A percentile compares a stretch with the other conserved stretches of the same genome.
These are phyloP conservation scores for Montipora cactus DNA, from an alignment of 64 coral and sea anemone genomes.

Conservation along the genomic window DNA sequence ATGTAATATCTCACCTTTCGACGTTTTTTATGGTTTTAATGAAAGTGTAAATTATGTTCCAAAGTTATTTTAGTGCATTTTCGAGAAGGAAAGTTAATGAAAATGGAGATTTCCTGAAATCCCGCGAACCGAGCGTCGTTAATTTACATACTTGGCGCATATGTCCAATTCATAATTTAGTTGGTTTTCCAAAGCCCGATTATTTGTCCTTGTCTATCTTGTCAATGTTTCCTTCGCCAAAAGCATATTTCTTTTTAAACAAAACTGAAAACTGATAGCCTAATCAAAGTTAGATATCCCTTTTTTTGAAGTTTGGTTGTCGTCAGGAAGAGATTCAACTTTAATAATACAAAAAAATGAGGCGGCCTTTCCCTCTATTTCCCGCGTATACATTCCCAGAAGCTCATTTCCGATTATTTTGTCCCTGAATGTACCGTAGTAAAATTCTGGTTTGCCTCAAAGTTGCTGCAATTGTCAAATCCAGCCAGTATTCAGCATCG, in stretches of 20 bases:
- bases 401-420: constrained; percentile 14
- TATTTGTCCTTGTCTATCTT: neutral
- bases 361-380: neutral
- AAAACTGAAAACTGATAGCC: neutral
- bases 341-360: neutral
- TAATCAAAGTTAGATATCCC: neutral
- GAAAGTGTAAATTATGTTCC: neutral
- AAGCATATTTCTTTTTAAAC: neutral
- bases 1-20: neutral
- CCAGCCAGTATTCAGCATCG: neutral
- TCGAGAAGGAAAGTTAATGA: neutral
- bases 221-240: neutral
- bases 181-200: neutral
- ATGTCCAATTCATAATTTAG: constrained; percentile 47
- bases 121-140: neutral
- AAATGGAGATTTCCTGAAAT: neutral
- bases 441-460: neutral
- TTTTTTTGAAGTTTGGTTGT: neutral
- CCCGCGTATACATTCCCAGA: neutral
- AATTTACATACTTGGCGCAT: constrained; percentile 45
- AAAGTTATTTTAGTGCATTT: neutral
- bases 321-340: neutral
- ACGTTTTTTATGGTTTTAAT: neutral
- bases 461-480: neutral
- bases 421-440: neutral